phyloP scores from a whole-genome alignment of 2,113 vertebrate genomes.

The Perca flavescens region DNA sequence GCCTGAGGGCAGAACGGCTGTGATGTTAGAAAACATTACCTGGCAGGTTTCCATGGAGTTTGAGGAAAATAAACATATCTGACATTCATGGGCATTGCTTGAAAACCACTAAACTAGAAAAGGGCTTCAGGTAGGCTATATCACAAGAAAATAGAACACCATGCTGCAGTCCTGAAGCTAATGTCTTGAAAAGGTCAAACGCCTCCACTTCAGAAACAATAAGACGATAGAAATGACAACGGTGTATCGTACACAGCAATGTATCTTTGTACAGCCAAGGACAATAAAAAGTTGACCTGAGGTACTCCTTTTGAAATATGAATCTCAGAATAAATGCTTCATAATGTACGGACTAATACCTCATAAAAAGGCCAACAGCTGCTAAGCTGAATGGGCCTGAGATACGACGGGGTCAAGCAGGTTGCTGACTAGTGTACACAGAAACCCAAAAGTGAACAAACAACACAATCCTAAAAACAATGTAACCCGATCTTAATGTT shows the following conservation, averaged over 20 bases:
- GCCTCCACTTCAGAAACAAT: constrained; percentile 40
- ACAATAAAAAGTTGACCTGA: constrained; percentile 53
- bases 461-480: constrained; percentile 76
- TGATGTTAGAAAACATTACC: constrained; percentile 65
- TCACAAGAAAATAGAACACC: constrained; percentile 35
- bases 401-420: constrained; percentile 66
- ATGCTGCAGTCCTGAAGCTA: constrained; percentile 11
- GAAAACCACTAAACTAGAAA: constrained; percentile 52
- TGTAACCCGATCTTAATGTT: constrained; percentile 67
- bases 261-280: constrained; percentile 36
- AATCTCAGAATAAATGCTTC: constrained; percentile 74
- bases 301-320: constrained; percentile 68
- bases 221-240: constrained; percentile 15
- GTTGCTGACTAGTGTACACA: constrained; percentile 72
- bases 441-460: constrained; percentile 77
- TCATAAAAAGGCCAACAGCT: constrained; percentile 78
- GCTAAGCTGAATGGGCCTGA: constrained; percentile 56
- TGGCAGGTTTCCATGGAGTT: constrained; percentile 59
- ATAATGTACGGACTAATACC: constrained; percentile 62
- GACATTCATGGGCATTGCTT: constrained; percentile 60
- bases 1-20: constrained; percentile 54
- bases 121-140: constrained; percentile 42
- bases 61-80: constrained; percentile 65
- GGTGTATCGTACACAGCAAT: not conserved
- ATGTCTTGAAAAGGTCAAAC: constrained; percentile 62